Conservation (phyloP, 2,888 invertebrate species). For the Scaptomyza caliginosa region DNA sequence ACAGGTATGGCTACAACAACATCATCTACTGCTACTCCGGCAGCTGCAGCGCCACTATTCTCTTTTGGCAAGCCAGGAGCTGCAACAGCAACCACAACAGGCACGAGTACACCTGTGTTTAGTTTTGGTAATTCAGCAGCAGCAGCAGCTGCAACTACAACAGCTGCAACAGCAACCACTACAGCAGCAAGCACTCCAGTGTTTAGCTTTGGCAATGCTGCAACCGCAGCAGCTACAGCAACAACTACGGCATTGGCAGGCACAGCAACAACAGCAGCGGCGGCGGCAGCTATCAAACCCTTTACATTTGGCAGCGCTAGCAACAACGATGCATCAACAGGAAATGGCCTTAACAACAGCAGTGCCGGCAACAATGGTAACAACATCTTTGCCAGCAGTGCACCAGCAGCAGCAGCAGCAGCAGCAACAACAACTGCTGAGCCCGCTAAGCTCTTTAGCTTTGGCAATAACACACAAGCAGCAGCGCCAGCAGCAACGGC, state of each 20-base stretch:
- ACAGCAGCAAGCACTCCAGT: background rate
- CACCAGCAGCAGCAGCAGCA: slow-evolving; percentile 8
- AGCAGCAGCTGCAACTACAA: background rate
- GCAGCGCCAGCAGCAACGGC: slow-evolving; percentile 14
- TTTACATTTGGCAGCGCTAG: slow-evolving; percentile 1
- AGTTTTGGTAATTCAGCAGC: background rate
- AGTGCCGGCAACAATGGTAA: slow-evolving; percentile 3
- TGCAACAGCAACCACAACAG: background rate
- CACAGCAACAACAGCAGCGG: background rate
- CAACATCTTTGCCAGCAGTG: slow-evolving; percentile 12
- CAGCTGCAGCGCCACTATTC: slow-evolving; percentile 25
- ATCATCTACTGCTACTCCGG: background rate
- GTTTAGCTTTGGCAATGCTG: slow-evolving; percentile 9
- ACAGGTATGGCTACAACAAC: background rate
- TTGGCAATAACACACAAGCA: slow-evolving; percentile 1
- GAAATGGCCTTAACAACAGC: slow-evolving; percentile 11
- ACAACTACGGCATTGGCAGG: slow-evolving; percentile 5
- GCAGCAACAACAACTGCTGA: slow-evolving; percentile 16
- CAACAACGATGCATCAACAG: slow-evolving; percentile 4
- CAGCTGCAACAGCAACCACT: background rate
- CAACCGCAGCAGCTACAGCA: slow-evolving; percentile 6
- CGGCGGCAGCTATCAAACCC: background rate
- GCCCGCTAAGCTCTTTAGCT: background rate
- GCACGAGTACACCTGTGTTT: background rate
- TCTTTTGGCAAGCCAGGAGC: slow-evolving; percentile 19